These are phyloP conservation scores for Caenorhabditis sp. DNA, from an alignment of 2,888 invertebrate species.

Conservation along the genomic window DNA sequence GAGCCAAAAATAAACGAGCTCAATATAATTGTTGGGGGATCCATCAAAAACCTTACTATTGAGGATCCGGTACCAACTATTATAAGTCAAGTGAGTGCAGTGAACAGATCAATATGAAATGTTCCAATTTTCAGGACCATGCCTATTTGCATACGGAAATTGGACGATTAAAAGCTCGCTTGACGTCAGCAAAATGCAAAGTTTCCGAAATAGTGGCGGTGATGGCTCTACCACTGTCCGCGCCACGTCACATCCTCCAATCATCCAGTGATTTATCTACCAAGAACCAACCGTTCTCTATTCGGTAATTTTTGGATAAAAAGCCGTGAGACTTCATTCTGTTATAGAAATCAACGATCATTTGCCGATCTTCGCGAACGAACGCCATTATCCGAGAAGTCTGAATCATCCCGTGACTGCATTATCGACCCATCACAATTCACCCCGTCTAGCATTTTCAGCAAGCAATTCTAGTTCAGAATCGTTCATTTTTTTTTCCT, in stretches of 20 bases:
- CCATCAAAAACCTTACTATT: constrained; percentile 43
- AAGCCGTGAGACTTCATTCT: not conserved
- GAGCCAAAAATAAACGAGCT: constrained; percentile 58
- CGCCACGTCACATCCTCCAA: constrained; percentile 36
- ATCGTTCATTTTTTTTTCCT: constrained; percentile 1
- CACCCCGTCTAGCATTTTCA: constrained; percentile 45
- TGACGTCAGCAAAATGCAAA: constrained; percentile 46
- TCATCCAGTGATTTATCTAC: constrained; percentile 37
- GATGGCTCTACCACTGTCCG: constrained; percentile 51
- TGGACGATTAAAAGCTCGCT: constrained; percentile 61
- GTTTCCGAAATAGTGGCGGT: constrained; percentile 64
- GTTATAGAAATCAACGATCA: constrained; percentile 59
- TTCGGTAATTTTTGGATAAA: constrained; percentile 13
- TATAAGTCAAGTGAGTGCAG: constrained; percentile 42
- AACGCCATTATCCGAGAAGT: constrained; percentile 60
- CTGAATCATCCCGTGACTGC: constrained; percentile 49
- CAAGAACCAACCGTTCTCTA: constrained; percentile 43
- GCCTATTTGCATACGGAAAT: constrained; percentile 41
- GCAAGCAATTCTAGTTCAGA: constrained; percentile 35
- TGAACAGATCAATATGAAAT: not conserved
- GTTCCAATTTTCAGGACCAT: constrained; percentile 47
- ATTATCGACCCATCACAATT: constrained; percentile 63
- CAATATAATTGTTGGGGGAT: constrained; percentile 49
- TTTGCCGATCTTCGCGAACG: constrained; percentile 65
- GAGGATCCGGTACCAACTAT: constrained; percentile 60